These are phyloP conservation scores for Hirudinaria manillensis DNA, from an alignment of 2,888 invertebrate genomes.

Conservation along the genomic window DNA sequence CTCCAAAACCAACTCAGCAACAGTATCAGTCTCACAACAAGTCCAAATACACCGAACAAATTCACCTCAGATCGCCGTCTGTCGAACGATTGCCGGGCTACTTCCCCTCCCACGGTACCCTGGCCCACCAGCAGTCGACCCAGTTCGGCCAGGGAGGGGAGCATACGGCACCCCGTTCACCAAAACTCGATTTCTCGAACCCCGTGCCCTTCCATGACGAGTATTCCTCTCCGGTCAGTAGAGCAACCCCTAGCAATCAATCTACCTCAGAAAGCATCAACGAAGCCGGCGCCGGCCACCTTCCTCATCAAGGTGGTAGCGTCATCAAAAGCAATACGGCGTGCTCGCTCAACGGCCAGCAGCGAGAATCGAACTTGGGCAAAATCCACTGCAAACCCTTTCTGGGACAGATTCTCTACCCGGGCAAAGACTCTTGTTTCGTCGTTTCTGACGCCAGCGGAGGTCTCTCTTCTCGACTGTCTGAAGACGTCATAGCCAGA, in stretches of 20 bases:
- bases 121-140: neutral
- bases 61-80: neutral
- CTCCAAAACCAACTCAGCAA: neutral
- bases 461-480: neutral
- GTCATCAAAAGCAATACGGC: constrained; percentile 8
- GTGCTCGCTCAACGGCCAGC: neutral
- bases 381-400: constrained; percentile 14
- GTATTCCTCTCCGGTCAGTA: neutral
- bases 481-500: neutral
- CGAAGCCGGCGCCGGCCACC: too few species aligned
- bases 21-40: neutral
- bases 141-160: neutral
- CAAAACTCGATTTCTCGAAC: neutral
- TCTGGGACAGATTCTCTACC: constrained; percentile 5
- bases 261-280: too few species aligned
- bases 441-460: neutral
- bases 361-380: neutral
- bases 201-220: neutral
- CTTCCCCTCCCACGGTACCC: too few species aligned
- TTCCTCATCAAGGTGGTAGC: neutral
- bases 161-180: neutral
- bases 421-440: neutral
- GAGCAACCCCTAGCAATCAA: neutral
- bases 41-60: neutral
- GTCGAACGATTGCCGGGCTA: neutral